phyloP scores from a whole-genome alignment of 2,797 vertebrate genomes.

The Eospalax fontanierii region DNA sequence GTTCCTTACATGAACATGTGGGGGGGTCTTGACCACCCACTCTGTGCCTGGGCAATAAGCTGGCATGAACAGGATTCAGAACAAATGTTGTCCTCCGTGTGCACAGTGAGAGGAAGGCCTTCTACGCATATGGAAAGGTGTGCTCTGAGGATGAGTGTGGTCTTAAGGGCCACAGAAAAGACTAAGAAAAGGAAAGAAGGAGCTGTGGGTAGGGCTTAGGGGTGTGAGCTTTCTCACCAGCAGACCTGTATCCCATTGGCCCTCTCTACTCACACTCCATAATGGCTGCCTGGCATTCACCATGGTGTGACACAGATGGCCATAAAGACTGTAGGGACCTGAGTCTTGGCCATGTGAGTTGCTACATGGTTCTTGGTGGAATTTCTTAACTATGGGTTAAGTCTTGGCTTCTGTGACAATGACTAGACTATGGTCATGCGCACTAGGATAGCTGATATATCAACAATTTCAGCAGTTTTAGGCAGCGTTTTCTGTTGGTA shows the following conservation, averaged over 20 bases:
- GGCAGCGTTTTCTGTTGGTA: constrained; percentile 15
- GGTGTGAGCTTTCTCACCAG: neutral
- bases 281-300: neutral
- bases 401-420: neutral
- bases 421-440: neutral
- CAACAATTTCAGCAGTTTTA: neutral
- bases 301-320: neutral
- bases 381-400: neutral
- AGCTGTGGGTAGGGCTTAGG: neutral
- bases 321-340: neutral
- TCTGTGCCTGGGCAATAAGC: neutral
- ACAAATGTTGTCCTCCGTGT: no score
- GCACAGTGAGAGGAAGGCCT: neutral
- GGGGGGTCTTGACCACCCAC: neutral
- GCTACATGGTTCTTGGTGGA: neutral
- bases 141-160: neutral
- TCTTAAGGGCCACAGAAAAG: neutral
- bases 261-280: neutral
- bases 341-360: neutral
- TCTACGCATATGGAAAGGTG: neutral
- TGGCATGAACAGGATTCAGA: neutral
- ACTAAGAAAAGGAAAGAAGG: neutral
- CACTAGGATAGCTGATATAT: neutral
- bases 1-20: neutral
- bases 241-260: neutral